phyloP scores from a whole-genome alignment of 1,140 invertebrate species.

The Notospermus geniculatus region DNA sequence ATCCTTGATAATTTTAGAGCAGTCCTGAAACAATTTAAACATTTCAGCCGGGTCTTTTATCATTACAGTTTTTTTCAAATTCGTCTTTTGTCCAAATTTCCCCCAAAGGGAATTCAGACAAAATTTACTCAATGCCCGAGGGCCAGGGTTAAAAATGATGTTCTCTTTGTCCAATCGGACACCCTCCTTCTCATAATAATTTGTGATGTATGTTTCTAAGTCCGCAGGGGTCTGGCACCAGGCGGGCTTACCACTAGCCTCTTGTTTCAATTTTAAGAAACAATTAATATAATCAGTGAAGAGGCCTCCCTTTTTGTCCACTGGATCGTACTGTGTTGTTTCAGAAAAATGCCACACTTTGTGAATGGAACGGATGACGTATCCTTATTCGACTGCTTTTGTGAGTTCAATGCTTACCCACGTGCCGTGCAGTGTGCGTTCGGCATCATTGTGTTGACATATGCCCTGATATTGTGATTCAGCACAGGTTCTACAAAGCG shows the following conservation, averaged over 20 bases:
- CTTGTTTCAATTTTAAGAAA: slow-evolving; percentile 33
- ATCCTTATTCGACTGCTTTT: slow-evolving; percentile 44
- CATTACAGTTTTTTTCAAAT: slow-evolving; percentile 35
- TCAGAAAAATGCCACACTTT: slow-evolving; percentile 55
- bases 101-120: slow-evolving; percentile 38
- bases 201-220: slow-evolving; percentile 36
- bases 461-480: no score
- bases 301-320: slow-evolving; percentile 9
- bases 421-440: no score
- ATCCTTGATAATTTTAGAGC: slow-evolving; percentile 18
- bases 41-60: slow-evolving; percentile 30
- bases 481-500: no score
- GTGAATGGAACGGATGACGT: slow-evolving; percentile 43
- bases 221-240: slow-evolving; percentile 20
- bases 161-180: slow-evolving; percentile 42
- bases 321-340: slow-evolving; percentile 31
- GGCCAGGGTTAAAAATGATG: slow-evolving; percentile 47
- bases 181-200: slow-evolving; percentile 45
- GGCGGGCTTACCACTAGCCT: slow-evolving; percentile 25
- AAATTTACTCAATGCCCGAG: slow-evolving; percentile 29
- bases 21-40: slow-evolving; percentile 36
- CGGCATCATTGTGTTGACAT: no score
- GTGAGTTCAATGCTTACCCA: slow-evolving; percentile 46
- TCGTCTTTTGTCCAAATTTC: slow-evolving; percentile 27
- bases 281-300: slow-evolving; percentile 28